Evolutionary conservation across 2,797 vertebrate species (phyloP).

Genomic region (Liasis olivaceus): DNA sequence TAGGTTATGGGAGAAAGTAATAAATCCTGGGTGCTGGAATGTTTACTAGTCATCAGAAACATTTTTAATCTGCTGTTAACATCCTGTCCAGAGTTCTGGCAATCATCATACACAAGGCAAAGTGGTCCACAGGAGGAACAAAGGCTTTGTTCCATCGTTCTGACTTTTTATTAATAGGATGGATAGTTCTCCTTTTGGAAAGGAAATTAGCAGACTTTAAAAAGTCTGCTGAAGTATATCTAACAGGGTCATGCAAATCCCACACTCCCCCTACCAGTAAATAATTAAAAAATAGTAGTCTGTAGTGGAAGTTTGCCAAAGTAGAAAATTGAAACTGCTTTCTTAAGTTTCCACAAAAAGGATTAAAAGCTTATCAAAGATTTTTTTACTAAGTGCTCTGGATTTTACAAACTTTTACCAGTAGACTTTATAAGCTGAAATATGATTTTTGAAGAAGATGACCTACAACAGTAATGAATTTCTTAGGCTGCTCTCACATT

Average conservation of each 20-base stretch:
- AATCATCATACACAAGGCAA: conserved; percentile 20
- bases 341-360: conserved; percentile 25
- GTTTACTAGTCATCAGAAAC: conserved; percentile 38
- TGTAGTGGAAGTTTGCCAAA: conserved; percentile 23
- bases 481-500: conserved; percentile 5
- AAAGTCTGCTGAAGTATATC: conserved; percentile 50
- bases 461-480: conserved; percentile 16
- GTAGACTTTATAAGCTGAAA: conserved; percentile 23
- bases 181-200: conserved; percentile 49
- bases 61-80: conserved; percentile 39
- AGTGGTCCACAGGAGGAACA: background rate
- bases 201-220: conserved; percentile 58
- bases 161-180: conserved; percentile 38
- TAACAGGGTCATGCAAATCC: conserved; percentile 61
- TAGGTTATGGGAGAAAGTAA: conserved; percentile 13
- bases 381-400: conserved; percentile 43
- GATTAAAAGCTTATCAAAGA: conserved; percentile 37
- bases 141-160: conserved; percentile 13
- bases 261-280: conserved; percentile 40
- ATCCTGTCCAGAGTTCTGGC: conserved; percentile 36
- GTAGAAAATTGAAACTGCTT: conserved; percentile 50
- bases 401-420: conserved; percentile 38
- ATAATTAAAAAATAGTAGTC: conserved; percentile 24
- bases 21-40: conserved; percentile 40
- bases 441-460: conserved; percentile 4